phyloP scores from a whole-genome alignment of 2,797 vertebrate genomes.

The Rhyacichthys aspro region DNA sequence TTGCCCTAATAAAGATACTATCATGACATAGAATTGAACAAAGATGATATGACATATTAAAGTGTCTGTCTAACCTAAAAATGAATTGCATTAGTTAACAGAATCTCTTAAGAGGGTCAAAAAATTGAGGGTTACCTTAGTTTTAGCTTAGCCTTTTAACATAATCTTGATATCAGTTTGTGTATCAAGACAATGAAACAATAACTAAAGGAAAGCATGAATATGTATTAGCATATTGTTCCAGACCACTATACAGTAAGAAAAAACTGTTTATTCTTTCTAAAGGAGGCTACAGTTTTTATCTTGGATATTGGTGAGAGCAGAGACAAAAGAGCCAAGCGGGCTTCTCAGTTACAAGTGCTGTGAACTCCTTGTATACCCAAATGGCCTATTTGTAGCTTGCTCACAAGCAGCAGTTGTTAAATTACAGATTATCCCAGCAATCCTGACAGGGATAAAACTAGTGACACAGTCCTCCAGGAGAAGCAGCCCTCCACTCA shows the following conservation, averaged over 20 bases:
- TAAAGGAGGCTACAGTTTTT: constrained; percentile 5
- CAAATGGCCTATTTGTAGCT: constrained; percentile 38
- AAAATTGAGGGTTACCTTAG: too few species aligned
- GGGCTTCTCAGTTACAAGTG: constrained; percentile 13
- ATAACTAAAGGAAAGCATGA: too few species aligned
- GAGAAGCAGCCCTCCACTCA: constrained; percentile 41
- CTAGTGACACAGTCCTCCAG: constrained; percentile 40
- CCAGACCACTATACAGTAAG: background rate
- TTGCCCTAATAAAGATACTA: too few species aligned
- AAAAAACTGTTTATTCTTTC: background rate
- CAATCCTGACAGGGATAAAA: constrained; percentile 56
- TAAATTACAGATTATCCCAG: constrained; percentile 64
- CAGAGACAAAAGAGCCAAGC: constrained; percentile 1
- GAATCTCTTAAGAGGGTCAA: too few species aligned
- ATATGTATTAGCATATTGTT: too few species aligned
- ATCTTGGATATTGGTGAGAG: constrained; percentile 15
- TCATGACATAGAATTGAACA: too few species aligned
- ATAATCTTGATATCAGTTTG: too few species aligned
- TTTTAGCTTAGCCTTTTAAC: too few species aligned
- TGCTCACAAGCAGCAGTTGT: constrained; percentile 53
- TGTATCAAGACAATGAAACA: too few species aligned
- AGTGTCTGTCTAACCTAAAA: too few species aligned
- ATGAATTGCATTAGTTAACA: too few species aligned
- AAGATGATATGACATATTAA: too few species aligned
- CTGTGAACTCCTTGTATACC: constrained; percentile 22